Evolutionary conservation across 35 echinoderm and acorn worm genomes (phyloP).

Genomic region (Apostichopus californicus): DNA sequence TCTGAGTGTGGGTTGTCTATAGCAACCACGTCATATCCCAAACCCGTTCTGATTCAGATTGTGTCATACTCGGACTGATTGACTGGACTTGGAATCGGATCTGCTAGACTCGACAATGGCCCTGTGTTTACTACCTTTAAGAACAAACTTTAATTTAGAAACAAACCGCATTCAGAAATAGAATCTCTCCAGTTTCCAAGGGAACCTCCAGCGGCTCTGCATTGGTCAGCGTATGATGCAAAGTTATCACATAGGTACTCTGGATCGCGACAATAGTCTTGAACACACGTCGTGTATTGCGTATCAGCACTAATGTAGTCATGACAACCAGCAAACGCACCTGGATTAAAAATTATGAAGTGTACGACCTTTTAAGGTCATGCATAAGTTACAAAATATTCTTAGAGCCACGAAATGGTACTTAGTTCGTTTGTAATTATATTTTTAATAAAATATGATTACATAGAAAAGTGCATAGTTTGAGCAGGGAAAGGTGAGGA

Average conservation of each 20-base stretch:
- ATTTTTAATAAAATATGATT: neutral
- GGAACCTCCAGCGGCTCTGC: too few relatives aligned
- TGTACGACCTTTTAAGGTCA: neutral
- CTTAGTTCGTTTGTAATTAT: neutral
- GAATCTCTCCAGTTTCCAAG: too few relatives aligned
- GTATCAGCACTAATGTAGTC: neutral
- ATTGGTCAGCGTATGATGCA: neutral
- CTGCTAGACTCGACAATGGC: too few relatives aligned
- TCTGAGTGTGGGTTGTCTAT: too few relatives aligned
- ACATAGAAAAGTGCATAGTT: neutral
- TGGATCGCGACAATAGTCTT: neutral
- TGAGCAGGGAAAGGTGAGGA: neutral
- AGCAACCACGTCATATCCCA: too few relatives aligned
- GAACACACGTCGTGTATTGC: neutral
- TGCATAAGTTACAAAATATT: neutral
- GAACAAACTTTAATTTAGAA: too few relatives aligned
- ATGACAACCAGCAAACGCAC: neutral
- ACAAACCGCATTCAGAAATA: too few relatives aligned
- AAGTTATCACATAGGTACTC: neutral
- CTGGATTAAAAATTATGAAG: neutral
- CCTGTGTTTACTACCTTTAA: too few relatives aligned
- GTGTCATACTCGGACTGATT: too few relatives aligned
- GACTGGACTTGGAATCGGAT: too few relatives aligned
- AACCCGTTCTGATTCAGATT: too few relatives aligned
- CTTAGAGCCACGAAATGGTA: neutral